Base-by-base conservation (phyloP, 2,113 vertebrate species). In the Nothobranchius kuhntae region DNA sequence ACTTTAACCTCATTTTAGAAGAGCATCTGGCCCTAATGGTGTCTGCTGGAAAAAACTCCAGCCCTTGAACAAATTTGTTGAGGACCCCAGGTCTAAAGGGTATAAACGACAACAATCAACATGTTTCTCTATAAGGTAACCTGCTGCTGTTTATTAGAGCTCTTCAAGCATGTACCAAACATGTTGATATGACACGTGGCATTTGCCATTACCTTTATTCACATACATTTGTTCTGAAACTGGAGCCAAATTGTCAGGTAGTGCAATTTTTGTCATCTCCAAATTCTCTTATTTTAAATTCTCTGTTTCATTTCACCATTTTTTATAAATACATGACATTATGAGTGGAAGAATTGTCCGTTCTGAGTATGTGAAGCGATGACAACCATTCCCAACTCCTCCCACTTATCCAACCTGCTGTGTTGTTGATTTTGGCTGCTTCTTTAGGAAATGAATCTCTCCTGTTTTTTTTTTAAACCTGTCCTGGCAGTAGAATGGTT, bases 121-220 rank as follows among this genome's bases (percentile, higher is more conserved):
- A 42, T 12, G 35, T 13, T 38, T 26, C 15, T 36, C n/a, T 9
- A 65, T 52, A 13, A 14, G 42, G 9, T 42, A 57, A 42, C 40
- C 24, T 15, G 53, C 44, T 36, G 7, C 57, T 46, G 6, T n/a
- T 5, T 10, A 21, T 21, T 21, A 21, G 21, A 21, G 21, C 21
- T 21, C 21, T 21, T 21, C 21, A 21, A 21, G 21, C 21, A 1
- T 21, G 21, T 21, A 21, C 21, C 21, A 21, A 21, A 21, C 21
- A 61, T 36, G 56, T 61, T 26, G 38, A 45, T 65, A 15, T 46
- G 61, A 44, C 55, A 51, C 45, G 44, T 36, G 35, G 51, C 62
- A 53, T 65, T 72, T 46, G 35, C 47, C n/a, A 17, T 72, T 65
- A 65, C 48, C 54, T 59, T 59, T 45, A 57, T 58, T 71, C 7